A percentile compares a stretch with the other conserved stretches of the same genome.
These are phyloP conservation scores for Drosophila novamexicana DNA, from an alignment of 1,140 invertebrate genomes.

Conservation along the genomic window DNA sequence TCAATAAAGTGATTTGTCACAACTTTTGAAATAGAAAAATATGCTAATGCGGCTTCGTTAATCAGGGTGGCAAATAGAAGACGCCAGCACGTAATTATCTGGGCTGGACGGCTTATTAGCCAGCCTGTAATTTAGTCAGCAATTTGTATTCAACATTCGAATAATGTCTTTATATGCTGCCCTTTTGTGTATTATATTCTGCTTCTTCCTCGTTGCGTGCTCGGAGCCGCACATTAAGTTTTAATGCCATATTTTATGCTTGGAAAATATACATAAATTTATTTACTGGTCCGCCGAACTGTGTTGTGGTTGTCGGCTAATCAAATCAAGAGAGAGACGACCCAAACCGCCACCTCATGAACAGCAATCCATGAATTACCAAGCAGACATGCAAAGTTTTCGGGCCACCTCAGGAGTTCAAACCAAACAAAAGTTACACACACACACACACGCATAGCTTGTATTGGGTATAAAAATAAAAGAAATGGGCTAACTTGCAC, in stretches of 20 bases:
- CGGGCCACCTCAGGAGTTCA: constrained; percentile 31
- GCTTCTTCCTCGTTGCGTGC: constrained; percentile 53
- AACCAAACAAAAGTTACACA: constrained; percentile 21
- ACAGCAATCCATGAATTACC: constrained; percentile 58
- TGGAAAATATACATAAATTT: constrained; percentile 77
- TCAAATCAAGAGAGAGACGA: constrained; percentile 74
- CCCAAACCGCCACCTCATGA: constrained; percentile 14
- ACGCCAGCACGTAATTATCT: constrained; percentile 32
- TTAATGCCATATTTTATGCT: constrained; percentile 82
- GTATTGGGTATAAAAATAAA: constrained; percentile 49
- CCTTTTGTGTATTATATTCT: constrained; percentile 1
- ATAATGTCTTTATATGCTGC: constrained; percentile 62
- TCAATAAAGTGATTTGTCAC: constrained; percentile 79
- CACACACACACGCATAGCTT: constrained; percentile 27
- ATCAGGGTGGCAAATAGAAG: constrained; percentile 37
- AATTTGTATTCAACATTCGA: constrained; percentile 49
- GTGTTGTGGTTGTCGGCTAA: constrained; percentile 51
- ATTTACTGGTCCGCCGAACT: constrained; percentile 44
- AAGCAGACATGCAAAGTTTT: constrained; percentile 74
- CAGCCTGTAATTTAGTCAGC: constrained; percentile 62
- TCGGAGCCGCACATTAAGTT: constrained; percentile 71
- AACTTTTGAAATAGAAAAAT: constrained; percentile 34
- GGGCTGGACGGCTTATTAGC: constrained; percentile 57
- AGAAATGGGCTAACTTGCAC: constrained; percentile 39
- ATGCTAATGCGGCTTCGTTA: constrained; percentile 68